phyloP scores from a whole-genome alignment of 2,797 vertebrate species.

The Acipenser oxyrinchus region DNA sequence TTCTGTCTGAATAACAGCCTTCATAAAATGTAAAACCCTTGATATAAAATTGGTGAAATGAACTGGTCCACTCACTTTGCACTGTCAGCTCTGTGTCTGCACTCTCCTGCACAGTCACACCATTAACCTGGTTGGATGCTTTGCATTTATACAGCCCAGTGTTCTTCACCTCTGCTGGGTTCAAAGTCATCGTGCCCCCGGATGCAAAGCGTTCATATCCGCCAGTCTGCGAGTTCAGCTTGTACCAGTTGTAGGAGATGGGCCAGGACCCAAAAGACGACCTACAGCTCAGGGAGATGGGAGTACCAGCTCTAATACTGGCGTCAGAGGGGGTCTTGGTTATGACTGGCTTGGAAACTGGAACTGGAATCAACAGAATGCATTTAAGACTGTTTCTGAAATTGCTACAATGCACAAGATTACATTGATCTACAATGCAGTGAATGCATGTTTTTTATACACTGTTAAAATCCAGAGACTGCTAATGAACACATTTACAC shows the following conservation, averaged over 20 bases:
- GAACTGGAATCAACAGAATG: background rate
- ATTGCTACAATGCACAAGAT: too few relatives aligned
- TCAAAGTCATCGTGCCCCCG: background rate
- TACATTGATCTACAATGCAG: too few relatives aligned
- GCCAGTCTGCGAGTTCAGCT: background rate
- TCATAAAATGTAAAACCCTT: background rate
- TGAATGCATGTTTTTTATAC: too few relatives aligned
- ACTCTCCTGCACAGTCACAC: background rate
- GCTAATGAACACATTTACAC: too few relatives aligned
- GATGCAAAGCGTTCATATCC: background rate
- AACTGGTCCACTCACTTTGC: background rate
- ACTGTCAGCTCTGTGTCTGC: background rate
- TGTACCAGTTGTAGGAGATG: conserved; percentile 5
- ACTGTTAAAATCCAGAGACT: too few relatives aligned
- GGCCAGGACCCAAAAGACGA: conserved; percentile 1
- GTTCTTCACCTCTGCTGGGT: background rate
- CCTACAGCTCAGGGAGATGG: background rate
- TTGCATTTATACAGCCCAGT: background rate
- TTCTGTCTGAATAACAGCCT: background rate
- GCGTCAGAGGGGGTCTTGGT: background rate
- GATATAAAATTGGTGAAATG: background rate
- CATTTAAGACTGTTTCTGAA: too few relatives aligned
- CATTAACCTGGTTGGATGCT: background rate
- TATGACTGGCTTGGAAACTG: background rate
- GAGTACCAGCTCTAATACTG: background rate